Evolutionary conservation across 1,140 invertebrate genomes (phyloP).

Genomic region (Drosophila pseudoananassae): DNA sequence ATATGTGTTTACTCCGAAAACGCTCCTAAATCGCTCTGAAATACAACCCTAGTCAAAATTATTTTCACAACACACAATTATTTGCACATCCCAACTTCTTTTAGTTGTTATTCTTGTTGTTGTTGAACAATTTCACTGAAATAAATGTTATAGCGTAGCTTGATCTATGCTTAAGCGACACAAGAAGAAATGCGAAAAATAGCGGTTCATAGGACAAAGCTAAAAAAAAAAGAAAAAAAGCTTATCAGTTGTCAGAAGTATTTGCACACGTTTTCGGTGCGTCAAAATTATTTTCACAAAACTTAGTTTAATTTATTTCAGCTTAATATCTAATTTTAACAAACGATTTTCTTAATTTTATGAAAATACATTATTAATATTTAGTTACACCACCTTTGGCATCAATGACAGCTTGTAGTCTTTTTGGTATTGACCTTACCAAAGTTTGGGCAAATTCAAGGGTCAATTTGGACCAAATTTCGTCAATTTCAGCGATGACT

Average conservation of each 20-base stretch:
- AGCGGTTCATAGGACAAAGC: background rate
- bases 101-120: constrained; percentile 11
- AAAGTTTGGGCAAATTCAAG: constrained; percentile 9
- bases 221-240: background rate
- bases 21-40: too few species aligned
- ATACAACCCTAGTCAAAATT: constrained; percentile 7
- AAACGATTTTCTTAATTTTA: constrained; percentile 11
- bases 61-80: constrained; percentile 12
- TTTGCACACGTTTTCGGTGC: constrained; percentile 1
- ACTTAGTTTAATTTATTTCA: constrained; percentile 2
- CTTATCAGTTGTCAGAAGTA: constrained; percentile 10
- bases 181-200: too few species aligned
- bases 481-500: too few species aligned
- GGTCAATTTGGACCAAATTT: constrained; percentile 14
- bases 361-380: constrained; percentile 12
- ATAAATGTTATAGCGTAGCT: constrained; percentile 7
- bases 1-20: too few species aligned
- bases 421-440: constrained; percentile 1
- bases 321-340: constrained; percentile 13
- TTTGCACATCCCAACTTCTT: constrained; percentile 14
- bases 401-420: constrained; percentile 10
- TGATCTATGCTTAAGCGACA: background rate
- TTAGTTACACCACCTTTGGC: constrained; percentile 8
- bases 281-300: constrained; percentile 17
- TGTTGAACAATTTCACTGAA: constrained; percentile 4